phyloP scores from a whole-genome alignment of 2,113 vertebrate genomes.

The Pao palembangensis region DNA sequence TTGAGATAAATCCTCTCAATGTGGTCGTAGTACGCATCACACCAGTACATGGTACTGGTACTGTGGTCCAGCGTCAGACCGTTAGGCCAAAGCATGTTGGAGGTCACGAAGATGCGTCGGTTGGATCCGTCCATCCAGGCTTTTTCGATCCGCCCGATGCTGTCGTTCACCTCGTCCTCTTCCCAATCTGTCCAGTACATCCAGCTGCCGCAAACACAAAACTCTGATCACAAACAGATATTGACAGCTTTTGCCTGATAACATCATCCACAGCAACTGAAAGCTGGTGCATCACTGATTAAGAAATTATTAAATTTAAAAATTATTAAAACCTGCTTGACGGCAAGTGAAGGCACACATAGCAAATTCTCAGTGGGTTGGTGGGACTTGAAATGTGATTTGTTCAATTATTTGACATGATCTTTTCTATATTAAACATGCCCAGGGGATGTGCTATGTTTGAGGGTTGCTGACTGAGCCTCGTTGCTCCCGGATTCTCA shows the following conservation, averaged over 20 bases:
- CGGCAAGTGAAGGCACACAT: background rate
- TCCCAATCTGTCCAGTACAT: constrained; percentile 99
- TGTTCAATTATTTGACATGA: constrained; percentile 62
- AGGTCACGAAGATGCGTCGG: constrained; percentile 91
- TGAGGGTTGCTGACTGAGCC: constrained; percentile 56
- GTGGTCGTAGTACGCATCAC: constrained; percentile 97
- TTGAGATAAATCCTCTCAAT: constrained; percentile 96
- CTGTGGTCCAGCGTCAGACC: constrained; percentile 90
- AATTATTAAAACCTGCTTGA: constrained; percentile 17
- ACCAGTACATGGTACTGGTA: constrained; percentile 92
- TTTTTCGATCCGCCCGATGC: constrained; percentile 94
- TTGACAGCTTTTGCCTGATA: no score
- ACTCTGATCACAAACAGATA: background rate
- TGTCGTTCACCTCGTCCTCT: constrained; percentile 96
- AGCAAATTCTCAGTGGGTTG: constrained; percentile 33
- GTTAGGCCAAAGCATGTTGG: constrained; percentile 98
- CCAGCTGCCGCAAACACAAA: constrained; percentile 78
- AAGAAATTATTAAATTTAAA: constrained; percentile 30
- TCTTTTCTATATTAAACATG: constrained; percentile 54
- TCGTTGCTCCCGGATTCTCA: constrained; percentile 51
- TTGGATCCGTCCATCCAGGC: constrained; percentile 97
- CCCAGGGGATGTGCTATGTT: constrained; percentile 53
- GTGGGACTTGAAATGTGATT: constrained; percentile 59
- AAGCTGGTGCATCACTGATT: constrained; percentile 5
- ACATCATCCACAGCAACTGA: constrained; percentile 6